phyloP scores from a whole-genome alignment of 2,888 invertebrate species.

The Cylindroiulus punctatus region DNA sequence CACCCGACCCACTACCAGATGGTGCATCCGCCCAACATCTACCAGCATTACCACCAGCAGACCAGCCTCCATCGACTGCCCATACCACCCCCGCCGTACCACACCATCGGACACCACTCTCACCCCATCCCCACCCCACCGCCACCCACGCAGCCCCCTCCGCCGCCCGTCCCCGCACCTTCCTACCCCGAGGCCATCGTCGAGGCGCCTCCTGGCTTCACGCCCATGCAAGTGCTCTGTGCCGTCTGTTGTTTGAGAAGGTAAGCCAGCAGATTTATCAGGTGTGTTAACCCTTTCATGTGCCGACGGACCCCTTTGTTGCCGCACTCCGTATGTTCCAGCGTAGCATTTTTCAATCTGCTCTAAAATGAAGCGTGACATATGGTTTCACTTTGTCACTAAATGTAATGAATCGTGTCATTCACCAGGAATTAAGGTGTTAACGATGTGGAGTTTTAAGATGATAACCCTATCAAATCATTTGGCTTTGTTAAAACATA shows the following conservation, averaged over 20 bases:
- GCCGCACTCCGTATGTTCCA: too few species aligned
- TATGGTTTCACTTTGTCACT: too few species aligned
- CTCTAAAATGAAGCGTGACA: too few species aligned
- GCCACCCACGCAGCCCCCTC: constrained; percentile 28
- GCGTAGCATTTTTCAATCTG: too few species aligned
- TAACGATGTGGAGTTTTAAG: too few species aligned
- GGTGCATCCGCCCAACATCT: constrained; percentile 5
- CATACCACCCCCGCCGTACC: constrained; percentile 47
- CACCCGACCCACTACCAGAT: constrained; percentile 24
- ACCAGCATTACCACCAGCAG: constrained; percentile 48
- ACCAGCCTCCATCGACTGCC: constrained; percentile 33
- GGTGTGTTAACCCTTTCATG: too few species aligned
- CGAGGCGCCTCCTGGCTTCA: constrained; percentile 44
- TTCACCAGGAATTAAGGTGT: too few species aligned
- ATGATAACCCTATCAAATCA: too few species aligned
- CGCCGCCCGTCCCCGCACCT: background rate
- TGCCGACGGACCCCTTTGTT: too few species aligned
- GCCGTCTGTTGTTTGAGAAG: constrained; percentile 54
- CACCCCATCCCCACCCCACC: constrained; percentile 28
- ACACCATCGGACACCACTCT: constrained; percentile 44
- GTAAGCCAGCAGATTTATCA: background rate
- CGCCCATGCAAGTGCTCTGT: constrained; percentile 54
- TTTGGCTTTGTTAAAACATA: too few species aligned
- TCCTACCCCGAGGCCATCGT: constrained; percentile 37
- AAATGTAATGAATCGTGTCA: too few species aligned